These are phyloP conservation scores for Aphidius gifuensis DNA, from an alignment of 1,140 invertebrate genomes.

Conservation along the genomic window DNA sequence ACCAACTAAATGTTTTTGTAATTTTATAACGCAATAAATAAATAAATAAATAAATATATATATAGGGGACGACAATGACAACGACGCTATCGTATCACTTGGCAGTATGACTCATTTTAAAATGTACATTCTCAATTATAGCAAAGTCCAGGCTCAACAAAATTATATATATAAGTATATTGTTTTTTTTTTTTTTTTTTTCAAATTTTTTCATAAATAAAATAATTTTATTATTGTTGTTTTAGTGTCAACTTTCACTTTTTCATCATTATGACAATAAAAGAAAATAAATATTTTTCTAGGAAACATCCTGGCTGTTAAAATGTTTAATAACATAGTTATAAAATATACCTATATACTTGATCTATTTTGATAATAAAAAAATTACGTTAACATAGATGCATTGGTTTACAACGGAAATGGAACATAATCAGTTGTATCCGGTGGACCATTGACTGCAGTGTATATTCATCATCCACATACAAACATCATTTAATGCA, in stretches of 20 bases:
- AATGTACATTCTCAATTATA: no score
- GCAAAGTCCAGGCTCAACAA: no score
- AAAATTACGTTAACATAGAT: conserved; percentile 20
- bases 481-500: conserved; percentile 1
- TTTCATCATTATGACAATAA: no score
- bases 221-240: not conserved
- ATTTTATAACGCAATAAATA: conserved; percentile 27
- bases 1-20: conserved; percentile 28
- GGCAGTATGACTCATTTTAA: not conserved
- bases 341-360: no score
- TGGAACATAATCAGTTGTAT: conserved; percentile 47
- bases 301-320: no score
- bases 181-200: conserved; percentile 9
- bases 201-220: not conserved
- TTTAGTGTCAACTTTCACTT: no score
- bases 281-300: no score
- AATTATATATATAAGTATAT: not conserved
- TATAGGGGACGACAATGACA: conserved; percentile 31
- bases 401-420: conserved; percentile 42
- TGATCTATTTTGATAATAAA: not conserved
- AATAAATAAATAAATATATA: no score
- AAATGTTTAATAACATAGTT: no score
- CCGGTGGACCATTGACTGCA: conserved; percentile 47
- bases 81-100: conserved; percentile 37
- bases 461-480: conserved; percentile 2